Evolutionary conservation across 2,888 invertebrate genomes (phyloP).

Genomic region (Tuta absoluta): DNA sequence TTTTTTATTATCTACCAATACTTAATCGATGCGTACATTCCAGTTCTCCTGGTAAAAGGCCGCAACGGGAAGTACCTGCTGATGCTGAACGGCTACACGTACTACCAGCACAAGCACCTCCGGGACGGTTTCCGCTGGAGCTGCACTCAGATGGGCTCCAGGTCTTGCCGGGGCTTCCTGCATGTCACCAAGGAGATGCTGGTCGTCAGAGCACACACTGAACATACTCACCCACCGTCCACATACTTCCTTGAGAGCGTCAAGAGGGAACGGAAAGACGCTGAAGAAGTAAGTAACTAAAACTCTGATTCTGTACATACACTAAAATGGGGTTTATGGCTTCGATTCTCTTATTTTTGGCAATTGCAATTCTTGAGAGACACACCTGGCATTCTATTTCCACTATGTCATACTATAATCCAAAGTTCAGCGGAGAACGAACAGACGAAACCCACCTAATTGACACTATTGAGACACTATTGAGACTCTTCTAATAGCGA

Average conservation of each 20-base stretch:
- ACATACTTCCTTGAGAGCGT: constrained; percentile 56
- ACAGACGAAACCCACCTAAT: no score
- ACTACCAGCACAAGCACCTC: constrained; percentile 71
- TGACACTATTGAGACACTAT: no score
- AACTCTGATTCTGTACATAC: no score
- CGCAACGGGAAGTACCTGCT: constrained; percentile 69
- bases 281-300: constrained; percentile 15
- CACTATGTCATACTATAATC: no score
- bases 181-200: constrained; percentile 69
- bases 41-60: constrained; percentile 72
- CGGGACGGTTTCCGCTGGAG: constrained; percentile 74
- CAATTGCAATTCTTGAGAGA: no score
- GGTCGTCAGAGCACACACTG: constrained; percentile 66
- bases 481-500: no score
- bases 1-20: no score
- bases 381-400: no score
- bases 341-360: no score
- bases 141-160: constrained; percentile 76
- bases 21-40: constrained; percentile 41
- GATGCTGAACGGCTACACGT: constrained; percentile 73
- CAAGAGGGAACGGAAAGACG: background rate
- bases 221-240: constrained; percentile 71
- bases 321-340: no score
- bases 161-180: constrained; percentile 71
- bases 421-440: no score